These are phyloP conservation scores for Philhelius pedissequus DNA, from an alignment of 2,888 invertebrate genomes.

Conservation along the genomic window DNA sequence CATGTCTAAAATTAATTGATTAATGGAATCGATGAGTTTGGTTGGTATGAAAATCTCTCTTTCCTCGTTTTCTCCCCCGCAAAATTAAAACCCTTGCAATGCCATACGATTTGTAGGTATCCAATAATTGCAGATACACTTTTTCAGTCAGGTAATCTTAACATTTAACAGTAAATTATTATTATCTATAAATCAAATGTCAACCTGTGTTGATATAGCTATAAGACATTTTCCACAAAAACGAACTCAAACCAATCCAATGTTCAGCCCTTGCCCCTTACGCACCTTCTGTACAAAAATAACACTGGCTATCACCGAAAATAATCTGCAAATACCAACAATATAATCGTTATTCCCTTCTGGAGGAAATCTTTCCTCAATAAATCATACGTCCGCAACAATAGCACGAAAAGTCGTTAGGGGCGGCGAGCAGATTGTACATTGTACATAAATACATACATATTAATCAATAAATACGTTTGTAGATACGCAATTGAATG, in stretches of 20 bases:
- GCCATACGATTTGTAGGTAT: conserved; percentile 23
- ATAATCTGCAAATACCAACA: conserved; percentile 40
- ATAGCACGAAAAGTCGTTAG: conserved; percentile 62
- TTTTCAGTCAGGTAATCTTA: conserved; percentile 33
- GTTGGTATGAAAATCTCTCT: background rate
- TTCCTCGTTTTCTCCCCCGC: background rate
- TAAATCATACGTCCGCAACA: conserved; percentile 63
- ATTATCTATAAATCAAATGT: conserved; percentile 64
- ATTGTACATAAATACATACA: no score
- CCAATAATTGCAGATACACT: conserved; percentile 63
- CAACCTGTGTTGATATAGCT: conserved; percentile 1
- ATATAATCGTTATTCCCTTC: conserved; percentile 55
- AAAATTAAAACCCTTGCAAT: background rate
- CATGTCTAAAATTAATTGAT: conserved; percentile 18
- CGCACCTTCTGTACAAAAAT: background rate
- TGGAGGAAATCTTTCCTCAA: conserved; percentile 60
- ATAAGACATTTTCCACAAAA: conserved; percentile 6
- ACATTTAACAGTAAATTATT: conserved; percentile 42
- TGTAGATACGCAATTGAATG: conserved; percentile 56
- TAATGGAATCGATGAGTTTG: conserved; percentile 7
- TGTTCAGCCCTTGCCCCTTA: background rate
- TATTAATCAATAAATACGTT: conserved; percentile 64
- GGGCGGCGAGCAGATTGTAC: conserved; percentile 51
- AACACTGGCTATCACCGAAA: conserved; percentile 48
- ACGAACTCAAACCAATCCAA: background rate